Conservation (phyloP, 2,113 vertebrate genomes). For the Phoxinus phoxinus region DNA sequence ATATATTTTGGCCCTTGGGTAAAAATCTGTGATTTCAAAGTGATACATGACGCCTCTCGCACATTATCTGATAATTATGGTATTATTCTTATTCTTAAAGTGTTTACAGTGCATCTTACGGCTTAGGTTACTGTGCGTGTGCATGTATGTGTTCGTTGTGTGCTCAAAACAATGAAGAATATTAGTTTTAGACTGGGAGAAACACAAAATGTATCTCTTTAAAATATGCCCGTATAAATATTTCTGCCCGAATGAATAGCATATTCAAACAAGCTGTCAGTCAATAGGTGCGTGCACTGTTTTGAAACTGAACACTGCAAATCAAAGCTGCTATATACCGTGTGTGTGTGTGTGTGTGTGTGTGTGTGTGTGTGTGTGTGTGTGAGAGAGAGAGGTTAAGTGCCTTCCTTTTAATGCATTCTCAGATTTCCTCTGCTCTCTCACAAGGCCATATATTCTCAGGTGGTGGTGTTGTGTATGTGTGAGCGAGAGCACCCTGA, state of each 20-base stretch:
- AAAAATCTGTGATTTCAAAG: conserved; percentile 11
- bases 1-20: conserved; percentile 21
- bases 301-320: conserved; percentile 3
- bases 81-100: not conserved
- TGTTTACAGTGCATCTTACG: not conserved
- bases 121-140: not conserved
- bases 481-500: conserved; percentile 75
- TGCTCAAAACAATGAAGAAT: not conserved
- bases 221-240: conserved; percentile 26
- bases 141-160: not conserved
- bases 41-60: not conserved
- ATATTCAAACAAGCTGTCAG: conserved; percentile 37
- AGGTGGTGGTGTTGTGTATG: conserved; percentile 72
- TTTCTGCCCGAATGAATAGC: conserved; percentile 17
- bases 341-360: not conserved
- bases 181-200: not conserved
- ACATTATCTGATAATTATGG: conserved; percentile 11
- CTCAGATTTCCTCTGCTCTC: conserved; percentile 20
- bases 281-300: conserved; percentile 11
- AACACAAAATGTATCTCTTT: conserved; percentile 4
- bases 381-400: conserved; percentile 18
- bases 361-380: not conserved
- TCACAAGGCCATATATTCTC: conserved; percentile 55
- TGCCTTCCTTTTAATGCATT: conserved; percentile 43
- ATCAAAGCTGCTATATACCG: not conserved